Conservation (phyloP, 2,888 invertebrate genomes). For the Lasioglossum oenotherae region DNA sequence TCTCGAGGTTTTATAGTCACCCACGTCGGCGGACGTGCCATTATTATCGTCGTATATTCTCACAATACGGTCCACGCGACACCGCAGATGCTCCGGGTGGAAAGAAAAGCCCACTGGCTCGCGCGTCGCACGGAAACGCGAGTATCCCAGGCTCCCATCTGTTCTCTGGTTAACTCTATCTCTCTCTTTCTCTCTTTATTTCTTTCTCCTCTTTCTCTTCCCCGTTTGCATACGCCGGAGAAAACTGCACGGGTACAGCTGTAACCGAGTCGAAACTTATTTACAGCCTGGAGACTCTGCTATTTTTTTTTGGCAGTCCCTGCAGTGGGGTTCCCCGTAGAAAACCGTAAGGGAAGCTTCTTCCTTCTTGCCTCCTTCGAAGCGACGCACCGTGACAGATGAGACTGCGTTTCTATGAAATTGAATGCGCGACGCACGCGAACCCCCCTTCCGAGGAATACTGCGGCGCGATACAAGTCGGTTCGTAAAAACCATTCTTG, state of each 20-base stretch:
- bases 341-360: neutral
- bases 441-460: neutral
- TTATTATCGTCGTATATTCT: conserved; percentile 61
- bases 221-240: neutral
- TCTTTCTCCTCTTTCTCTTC: neutral
- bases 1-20: conserved; percentile 59
- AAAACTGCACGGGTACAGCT: conserved; percentile 10
- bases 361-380: neutral
- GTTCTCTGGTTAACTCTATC: neutral
- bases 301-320: neutral
- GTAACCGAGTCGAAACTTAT: conserved; percentile 15
- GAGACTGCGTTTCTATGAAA: conserved; percentile 7
- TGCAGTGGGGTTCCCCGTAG: neutral
- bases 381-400: neutral
- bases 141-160: conserved; percentile 15
- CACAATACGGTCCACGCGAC: conserved; percentile 55
- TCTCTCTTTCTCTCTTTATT: neutral
- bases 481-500: neutral
- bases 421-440: conserved; percentile 8
- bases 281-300: neutral
- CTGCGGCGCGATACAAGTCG: neutral
- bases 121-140: conserved; percentile 59
- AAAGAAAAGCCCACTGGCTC: conserved; percentile 40
- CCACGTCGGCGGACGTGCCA: conserved; percentile 54
- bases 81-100: conserved; percentile 53